Evolutionary conservation across 2,888 invertebrate species (phyloP), one percentile per base, ranked within the genome.

Genomic region (Callosobruchus maculatus): DNA sequence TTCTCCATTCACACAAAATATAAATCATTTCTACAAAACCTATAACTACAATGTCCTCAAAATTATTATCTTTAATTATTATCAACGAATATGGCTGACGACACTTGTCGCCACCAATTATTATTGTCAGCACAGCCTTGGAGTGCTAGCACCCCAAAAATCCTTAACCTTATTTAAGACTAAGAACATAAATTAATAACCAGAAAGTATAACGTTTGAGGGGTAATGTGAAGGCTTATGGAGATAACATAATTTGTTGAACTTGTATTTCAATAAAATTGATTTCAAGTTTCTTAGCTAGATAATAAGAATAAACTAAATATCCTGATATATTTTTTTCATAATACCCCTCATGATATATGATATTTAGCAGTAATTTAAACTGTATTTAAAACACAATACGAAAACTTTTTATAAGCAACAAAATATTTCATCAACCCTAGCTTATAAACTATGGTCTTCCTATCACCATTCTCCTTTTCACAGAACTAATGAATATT

Each of bases 101-200:
- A 21, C 31, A 72, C 13, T n/a, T 22, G 22, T 21, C 68, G 21
- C 73, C 76, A 77, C 77, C 80, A 72, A 73, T 84, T 68, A 85
- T 89, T 93, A 93, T 94, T 94, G 93, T 93, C 93, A 89, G 91
- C 93, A 93, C 93, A 94, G 93, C 93, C 93, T 89, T 90, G 90
- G 92, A 92, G 92, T 91, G 91, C 90, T 90, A 88, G 89, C 89
- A 78, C 89, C 77, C 77, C 79, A 79, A 79, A 77, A 71, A 72
- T 78, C 76, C 77, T 78, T 79, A 76, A 73, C 70, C 0, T 9
- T 68, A 9, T 5, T 68, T 13, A 68, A 68, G 22, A 68, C 21
- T 13, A 22, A 68, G 21, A 68, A 21, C 22, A 68, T 68, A 68
- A 20, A 68, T 5, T 68, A 21, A 20, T 9, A 68, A 68, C 22